phyloP scores from a whole-genome alignment of 2,888 invertebrate genomes.

The Acheta domesticus region DNA sequence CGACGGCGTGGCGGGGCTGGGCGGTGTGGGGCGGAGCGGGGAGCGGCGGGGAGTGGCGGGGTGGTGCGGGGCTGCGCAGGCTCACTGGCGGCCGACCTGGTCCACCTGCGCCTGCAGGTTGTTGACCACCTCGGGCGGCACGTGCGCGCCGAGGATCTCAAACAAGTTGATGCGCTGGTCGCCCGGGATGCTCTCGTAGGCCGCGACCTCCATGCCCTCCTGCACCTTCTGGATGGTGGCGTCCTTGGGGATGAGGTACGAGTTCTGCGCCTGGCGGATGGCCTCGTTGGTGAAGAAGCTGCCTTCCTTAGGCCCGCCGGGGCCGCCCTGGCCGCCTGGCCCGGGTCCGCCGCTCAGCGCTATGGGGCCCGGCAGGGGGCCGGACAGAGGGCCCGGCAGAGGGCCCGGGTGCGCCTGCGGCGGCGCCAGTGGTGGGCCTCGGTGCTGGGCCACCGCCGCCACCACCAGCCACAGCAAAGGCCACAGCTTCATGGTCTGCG shows the following conservation, averaged over 20 bases:
- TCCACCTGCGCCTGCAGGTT: constrained; percentile 83
- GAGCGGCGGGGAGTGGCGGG: background rate
- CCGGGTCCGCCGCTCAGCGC: background rate
- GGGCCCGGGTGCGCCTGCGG: background rate
- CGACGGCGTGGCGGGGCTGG: too few relatives aligned
- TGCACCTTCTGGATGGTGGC: constrained; percentile 83
- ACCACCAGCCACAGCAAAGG: background rate
- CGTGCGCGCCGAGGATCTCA: constrained; percentile 79
- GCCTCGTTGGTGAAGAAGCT: constrained; percentile 81
- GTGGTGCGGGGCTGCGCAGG: constrained; percentile 28
- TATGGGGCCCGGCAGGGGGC: background rate
- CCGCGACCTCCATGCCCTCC: constrained; percentile 81
- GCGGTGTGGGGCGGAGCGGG: background rate
- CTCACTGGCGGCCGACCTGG: constrained; percentile 60
- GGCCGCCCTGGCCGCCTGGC: background rate
- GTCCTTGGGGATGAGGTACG: constrained; percentile 78
- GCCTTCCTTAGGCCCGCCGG: constrained; percentile 56
- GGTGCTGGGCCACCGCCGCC: constrained; percentile 19
- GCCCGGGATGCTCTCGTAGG: constrained; percentile 81
- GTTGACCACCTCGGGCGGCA: constrained; percentile 83
- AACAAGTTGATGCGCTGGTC: constrained; percentile 80
- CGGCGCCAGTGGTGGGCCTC: background rate
- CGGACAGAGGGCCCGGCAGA: background rate
- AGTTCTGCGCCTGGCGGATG: constrained; percentile 81
- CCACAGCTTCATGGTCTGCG: constrained; percentile 25